Evolutionary conservation across 2,888 invertebrate species (phyloP).

Genomic region (Charanyca ferruginea): DNA sequence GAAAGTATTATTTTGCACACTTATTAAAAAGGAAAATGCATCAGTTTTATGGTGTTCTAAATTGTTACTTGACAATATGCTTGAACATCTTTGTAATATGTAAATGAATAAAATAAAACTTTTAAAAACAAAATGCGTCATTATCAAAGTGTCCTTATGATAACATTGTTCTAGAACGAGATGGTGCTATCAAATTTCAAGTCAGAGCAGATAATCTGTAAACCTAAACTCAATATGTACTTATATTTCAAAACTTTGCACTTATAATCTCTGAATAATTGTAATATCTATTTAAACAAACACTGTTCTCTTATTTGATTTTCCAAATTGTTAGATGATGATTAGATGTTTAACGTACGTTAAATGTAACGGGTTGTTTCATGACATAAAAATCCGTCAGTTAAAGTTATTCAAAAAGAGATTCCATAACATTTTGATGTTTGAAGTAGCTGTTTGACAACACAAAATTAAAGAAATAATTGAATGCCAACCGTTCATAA

Average conservation of each 20-base stretch:
- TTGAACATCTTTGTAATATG: conserved; percentile 10
- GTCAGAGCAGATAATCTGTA: conserved; percentile 29
- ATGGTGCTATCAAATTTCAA: conserved; percentile 38
- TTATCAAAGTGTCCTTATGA: conserved; percentile 28
- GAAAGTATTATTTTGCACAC: conserved; percentile 6
- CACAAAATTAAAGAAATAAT: too few species aligned
- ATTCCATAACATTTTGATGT: too few species aligned
- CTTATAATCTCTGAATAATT: background rate
- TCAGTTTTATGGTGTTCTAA: conserved; percentile 26
- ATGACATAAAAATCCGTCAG: too few species aligned
- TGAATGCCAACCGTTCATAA: too few species aligned
- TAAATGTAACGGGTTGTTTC: too few species aligned
- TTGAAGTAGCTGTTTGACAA: too few species aligned
- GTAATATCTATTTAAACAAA: too few species aligned
- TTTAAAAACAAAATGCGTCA: conserved; percentile 17
- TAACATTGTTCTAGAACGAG: conserved; percentile 12
- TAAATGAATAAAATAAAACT: conserved; percentile 15
- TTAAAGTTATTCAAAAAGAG: too few species aligned
- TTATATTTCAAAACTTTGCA: background rate
- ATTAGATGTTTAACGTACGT: too few species aligned
- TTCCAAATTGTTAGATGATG: too few species aligned
- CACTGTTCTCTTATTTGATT: too few species aligned
- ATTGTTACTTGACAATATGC: background rate
- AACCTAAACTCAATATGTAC: background rate
- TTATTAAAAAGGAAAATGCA: background rate